These are phyloP conservation scores for Cheumatopsyche charites DNA, from an alignment of 1,140 invertebrate genomes.

Conservation along the genomic window DNA sequence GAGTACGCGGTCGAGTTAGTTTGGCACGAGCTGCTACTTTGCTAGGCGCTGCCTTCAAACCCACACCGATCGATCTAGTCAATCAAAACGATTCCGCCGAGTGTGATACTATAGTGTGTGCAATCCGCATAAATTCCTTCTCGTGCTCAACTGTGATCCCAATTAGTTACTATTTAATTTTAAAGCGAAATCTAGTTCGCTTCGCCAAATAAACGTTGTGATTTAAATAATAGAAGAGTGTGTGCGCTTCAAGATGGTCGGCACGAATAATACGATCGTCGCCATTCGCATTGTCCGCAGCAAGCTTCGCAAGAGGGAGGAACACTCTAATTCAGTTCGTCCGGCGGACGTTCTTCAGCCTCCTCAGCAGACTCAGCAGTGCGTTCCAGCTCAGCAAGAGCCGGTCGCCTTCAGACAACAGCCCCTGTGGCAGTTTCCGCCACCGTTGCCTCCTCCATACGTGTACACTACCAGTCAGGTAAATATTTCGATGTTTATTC, in stretches of 20 bases:
- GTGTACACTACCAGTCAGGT: conserved; percentile 83
- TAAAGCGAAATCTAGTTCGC: not conserved
- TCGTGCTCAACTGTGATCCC: conserved; percentile 56
- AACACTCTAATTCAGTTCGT: conserved; percentile 70
- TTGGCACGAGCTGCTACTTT: conserved; percentile 65
- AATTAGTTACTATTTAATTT: not conserved
- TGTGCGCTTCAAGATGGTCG: conserved; percentile 66
- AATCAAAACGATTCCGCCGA: conserved; percentile 47
- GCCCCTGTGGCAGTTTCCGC: conserved; percentile 79
- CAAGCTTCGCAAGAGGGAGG: conserved; percentile 82
- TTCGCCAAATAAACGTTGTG: conserved; percentile 27
- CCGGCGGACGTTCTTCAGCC: conserved; percentile 71
- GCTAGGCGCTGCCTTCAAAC: conserved; percentile 63
- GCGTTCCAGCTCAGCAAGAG: conserved; percentile 50
- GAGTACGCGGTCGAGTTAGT: conserved; percentile 65
- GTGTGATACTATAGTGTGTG: conserved; percentile 63
- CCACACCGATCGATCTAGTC: conserved; percentile 61
- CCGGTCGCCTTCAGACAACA: conserved; percentile 67
- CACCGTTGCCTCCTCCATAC: conserved; percentile 73
- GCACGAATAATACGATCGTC: conserved; percentile 81
- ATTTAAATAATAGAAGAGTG: not conserved
- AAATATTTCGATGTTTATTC: conserved; percentile 53
- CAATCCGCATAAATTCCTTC: conserved; percentile 55
- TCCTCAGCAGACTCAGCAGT: conserved; percentile 49
- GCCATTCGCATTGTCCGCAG: conserved; percentile 86